These are phyloP conservation scores for Pycnonotus jocosus DNA, from an alignment of 2,113 vertebrate species.

Conservation along the genomic window DNA sequence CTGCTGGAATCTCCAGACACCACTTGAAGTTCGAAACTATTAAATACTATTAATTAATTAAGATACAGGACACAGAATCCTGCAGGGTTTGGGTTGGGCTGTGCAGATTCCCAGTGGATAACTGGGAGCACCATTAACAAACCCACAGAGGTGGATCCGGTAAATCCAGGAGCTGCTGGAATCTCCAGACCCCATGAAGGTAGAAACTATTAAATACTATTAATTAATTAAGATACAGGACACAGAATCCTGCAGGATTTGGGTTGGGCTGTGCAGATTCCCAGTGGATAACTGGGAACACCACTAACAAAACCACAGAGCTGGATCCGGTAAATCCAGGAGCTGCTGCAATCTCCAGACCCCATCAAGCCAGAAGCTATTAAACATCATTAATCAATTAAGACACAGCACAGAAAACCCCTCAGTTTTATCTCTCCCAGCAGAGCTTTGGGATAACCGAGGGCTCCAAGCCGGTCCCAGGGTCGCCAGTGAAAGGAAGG, in stretches of 20 bases:
- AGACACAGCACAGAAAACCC: not conserved
- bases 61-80: not conserved
- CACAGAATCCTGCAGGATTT: not conserved
- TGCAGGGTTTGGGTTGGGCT: too few relatives aligned
- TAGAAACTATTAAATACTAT: not conserved
- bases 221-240: not conserved
- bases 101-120: not conserved
- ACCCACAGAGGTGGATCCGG: too few relatives aligned
- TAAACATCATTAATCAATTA: not conserved
- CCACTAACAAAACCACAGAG: rapidly evolving
- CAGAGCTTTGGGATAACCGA: not conserved
- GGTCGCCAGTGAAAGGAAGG: not conserved
- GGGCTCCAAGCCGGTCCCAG: not conserved
- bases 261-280: too few relatives aligned
- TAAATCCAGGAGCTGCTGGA: not conserved
- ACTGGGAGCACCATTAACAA: rapidly evolving
- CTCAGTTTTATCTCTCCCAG: not conserved
- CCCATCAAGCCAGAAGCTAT: not conserved
- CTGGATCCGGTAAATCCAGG: rapidly evolving
- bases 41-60: not conserved
- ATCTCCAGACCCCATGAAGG: too few relatives aligned
- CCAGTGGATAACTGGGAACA: not conserved
- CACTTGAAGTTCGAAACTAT: not conserved
- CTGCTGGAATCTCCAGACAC: not conserved
- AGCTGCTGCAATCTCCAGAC: too few relatives aligned